phyloP scores from a whole-genome alignment of 2,113 vertebrate genomes.

The Gasterosteus aculeatus region DNA sequence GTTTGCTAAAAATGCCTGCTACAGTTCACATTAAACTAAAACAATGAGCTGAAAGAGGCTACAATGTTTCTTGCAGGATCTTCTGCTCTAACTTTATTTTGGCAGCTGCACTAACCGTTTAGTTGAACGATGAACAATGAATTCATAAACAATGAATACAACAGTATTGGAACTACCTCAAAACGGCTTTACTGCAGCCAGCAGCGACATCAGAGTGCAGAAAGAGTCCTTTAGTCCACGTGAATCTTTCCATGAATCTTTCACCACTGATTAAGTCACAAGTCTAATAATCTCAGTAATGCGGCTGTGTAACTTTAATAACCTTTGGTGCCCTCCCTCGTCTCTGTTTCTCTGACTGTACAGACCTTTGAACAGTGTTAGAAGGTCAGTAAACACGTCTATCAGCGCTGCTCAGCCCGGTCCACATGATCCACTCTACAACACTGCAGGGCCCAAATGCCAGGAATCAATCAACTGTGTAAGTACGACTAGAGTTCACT shows the following conservation, averaged over 20 bases:
- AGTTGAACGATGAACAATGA: too few relatives aligned
- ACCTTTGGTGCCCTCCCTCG: background rate
- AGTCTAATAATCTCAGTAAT: background rate
- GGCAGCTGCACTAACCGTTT: background rate
- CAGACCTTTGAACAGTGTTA: conserved; percentile 47
- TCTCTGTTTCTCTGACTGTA: background rate
- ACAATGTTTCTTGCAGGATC: background rate
- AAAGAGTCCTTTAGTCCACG: background rate
- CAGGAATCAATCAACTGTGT: background rate
- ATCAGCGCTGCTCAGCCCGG: background rate
- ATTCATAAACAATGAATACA: background rate
- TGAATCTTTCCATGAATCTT: background rate
- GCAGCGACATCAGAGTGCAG: background rate
- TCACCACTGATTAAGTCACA: background rate
- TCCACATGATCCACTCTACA: background rate
- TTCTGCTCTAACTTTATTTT: background rate
- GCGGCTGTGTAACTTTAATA: background rate
- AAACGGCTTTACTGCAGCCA: background rate
- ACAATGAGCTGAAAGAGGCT: background rate
- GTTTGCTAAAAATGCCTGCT: too few relatives aligned
- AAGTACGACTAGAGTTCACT: background rate
- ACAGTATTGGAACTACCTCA: background rate
- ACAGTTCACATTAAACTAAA: background rate
- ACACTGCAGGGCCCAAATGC: background rate
- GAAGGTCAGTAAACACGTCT: conserved; percentile 32